Evolutionary conservation across 2,113 vertebrate genomes (phyloP).

Genomic region (Dipodomys stephensi): DNA sequence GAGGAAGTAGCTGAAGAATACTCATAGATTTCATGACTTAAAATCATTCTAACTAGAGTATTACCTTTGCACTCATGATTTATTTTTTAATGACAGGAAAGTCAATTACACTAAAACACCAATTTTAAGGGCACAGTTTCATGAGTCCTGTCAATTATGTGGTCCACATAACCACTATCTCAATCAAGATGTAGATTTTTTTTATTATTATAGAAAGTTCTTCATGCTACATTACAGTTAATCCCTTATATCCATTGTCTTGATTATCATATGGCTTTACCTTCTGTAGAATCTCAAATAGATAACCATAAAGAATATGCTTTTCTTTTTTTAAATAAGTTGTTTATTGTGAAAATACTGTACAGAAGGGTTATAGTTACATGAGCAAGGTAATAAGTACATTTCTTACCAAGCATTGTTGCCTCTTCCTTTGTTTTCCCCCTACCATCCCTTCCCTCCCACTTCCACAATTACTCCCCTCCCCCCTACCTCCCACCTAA

Average conservation of each 20-base stretch:
- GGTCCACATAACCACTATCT: neutral
- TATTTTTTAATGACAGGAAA: neutral
- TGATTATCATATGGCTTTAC: neutral
- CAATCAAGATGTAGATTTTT: neutral
- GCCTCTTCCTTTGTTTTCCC: too few relatives aligned
- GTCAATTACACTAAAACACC: slow-evolving; percentile 16
- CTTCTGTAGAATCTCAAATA: neutral
- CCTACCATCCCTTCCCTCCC: too few relatives aligned
- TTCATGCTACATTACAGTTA: neutral
- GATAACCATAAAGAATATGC: neutral
- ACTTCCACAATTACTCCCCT: too few relatives aligned
- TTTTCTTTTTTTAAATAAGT: neutral
- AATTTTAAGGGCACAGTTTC: neutral
- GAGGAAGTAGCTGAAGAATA: neutral
- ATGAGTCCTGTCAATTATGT: neutral
- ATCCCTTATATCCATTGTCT: neutral
- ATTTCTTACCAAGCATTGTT: too few relatives aligned
- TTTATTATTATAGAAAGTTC: neutral
- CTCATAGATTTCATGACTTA: neutral
- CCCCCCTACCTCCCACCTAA: too few relatives aligned
- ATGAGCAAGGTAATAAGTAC: too few relatives aligned
- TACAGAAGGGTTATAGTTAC: too few relatives aligned
- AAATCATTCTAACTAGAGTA: neutral
- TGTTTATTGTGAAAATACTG: too few relatives aligned
- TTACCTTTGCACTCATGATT: neutral